Evolutionary conservation across 2,113 vertebrate genomes (phyloP), one percentile per base, ranked within the genome.

Genomic region (Gallinago undulata): DNA sequence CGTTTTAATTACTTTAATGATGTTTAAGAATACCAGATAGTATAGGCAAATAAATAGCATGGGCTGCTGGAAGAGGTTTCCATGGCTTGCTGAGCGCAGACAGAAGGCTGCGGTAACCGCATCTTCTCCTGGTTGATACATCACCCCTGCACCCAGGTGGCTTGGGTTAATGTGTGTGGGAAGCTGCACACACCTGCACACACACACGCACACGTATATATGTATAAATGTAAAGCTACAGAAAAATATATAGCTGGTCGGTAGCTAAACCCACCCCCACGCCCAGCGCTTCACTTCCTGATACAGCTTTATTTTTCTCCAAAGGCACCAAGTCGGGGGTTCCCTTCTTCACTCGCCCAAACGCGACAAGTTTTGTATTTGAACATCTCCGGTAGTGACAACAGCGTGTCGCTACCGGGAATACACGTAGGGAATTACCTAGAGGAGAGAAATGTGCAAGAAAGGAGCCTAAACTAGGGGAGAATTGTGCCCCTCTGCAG

Each of bases 1-100:
- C 67, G 16, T 19, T 93, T 96, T 94, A 96, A 95, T 96, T 92
- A 87, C 80, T 94, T 94, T 87, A 95, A 97, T 85, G 80, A 73
- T 94, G 89, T 94, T 94, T 95, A 94, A 96, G 84, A 89, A 94
- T 69, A 89, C 41, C 94, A 73, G 84, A 87, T 87, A 96, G 56
- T 48, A 78, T 25, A 74, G 87, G 77, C 62, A 96, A 95, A 94
- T 94, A 94, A 92, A 89, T 87, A 89, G 89, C 89, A 13, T 7
- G 51, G 59, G 77, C 72, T 91, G 77, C 53, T 69, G 69, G 55
- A 68, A 57, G 89, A 37, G 70, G 37, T 55, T 89, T 84, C 69
- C 30, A 1, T 6, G 64, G 83, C 76, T 92, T 48, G 62, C 33
- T 7, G 80, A 30, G 67, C 1, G 53, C 87, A 63, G 86, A 13